Evolutionary conservation across 2,888 invertebrate species (phyloP), one percentile per base, ranked within the genome.

Genomic region (Amphipyra berbera): DNA sequence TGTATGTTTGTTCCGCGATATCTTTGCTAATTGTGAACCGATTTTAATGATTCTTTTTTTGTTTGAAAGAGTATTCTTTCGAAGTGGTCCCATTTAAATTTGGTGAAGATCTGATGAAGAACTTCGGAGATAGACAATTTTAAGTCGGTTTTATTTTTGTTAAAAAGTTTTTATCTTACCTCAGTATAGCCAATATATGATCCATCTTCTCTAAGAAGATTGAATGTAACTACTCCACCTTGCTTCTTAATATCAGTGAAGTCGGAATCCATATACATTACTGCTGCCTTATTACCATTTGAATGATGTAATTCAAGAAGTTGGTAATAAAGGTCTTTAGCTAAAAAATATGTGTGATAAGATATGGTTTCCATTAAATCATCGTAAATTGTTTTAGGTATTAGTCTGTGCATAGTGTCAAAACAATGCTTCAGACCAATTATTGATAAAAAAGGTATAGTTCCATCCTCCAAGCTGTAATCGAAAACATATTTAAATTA

Each of bases 401-500:
- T 95, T 13, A 97, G 86, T 66, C 95, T 94, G 58, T 96, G 92
- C 58, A 98, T 84, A 6, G 96, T 95, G 60, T 97, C 96, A 86
- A 99, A 97, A 53, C 99, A 98, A 90, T 98, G 97, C 71, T 96
- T 96, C 6, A 99, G 87, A 1, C 97, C 96, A 49, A 97, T 91
- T 68, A 99, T 98, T 21, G 98, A 97, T 46, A 99, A 93, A 90
- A 98, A 99, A 13, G 98, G 95, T 13, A 98, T 81, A 0, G 99
- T 99, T 4, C 99, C 99, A 95, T 99, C 99, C 95, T 99, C 99
- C 92, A 98, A 98, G 76, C 98, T 98, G 89, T 15, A 91, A 94
- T 69, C 12, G 45, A 45, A 90, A 93, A 69, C 7, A 48, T 21
- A 40, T 30, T 15, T 21, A 33, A 42, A 44, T 54, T 14, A 13